Conservation (phyloP, 2,797 vertebrate species). For the Sebastes goodei region DNA sequence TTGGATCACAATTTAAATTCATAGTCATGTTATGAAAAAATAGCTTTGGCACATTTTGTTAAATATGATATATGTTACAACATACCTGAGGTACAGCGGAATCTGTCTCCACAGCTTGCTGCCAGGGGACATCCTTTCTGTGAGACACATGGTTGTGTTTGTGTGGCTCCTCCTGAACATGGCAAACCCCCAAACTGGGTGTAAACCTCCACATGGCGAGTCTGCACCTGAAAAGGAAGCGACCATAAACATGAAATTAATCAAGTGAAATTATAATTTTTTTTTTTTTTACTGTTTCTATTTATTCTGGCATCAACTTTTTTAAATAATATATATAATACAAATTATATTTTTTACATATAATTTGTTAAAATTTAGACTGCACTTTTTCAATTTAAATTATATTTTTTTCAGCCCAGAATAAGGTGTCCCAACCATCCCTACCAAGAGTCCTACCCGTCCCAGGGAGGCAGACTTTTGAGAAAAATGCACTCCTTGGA, state of each 20-base stretch:
- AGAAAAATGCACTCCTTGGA: too few relatives aligned
- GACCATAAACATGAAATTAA: neutral
- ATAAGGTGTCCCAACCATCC: too few relatives aligned
- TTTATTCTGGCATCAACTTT: neutral
- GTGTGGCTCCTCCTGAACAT: conserved; percentile 82
- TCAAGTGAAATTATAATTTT: neutral
- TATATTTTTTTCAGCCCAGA: too few relatives aligned
- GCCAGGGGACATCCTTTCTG: conserved; percentile 85
- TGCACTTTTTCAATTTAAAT: too few relatives aligned
- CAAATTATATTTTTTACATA: too few relatives aligned
- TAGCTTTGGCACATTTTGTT: neutral
- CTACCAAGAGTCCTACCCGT: too few relatives aligned
- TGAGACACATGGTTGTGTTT: conserved; percentile 83
- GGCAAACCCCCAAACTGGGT: conserved; percentile 87
- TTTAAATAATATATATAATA: too few relatives aligned
- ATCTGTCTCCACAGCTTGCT: conserved; percentile 87
- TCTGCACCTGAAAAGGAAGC: conserved; percentile 79
- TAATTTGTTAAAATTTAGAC: too few relatives aligned
- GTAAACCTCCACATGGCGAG: conserved; percentile 80
- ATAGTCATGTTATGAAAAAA: neutral
- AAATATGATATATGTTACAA: neutral
- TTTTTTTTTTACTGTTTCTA: neutral
- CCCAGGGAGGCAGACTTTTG: too few relatives aligned
- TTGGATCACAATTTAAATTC: neutral
- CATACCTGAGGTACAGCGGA: conserved; percentile 91